These are phyloP conservation scores for Caerostris darwini DNA, from an alignment of 1,140 invertebrate genomes.

Conservation along the genomic window DNA sequence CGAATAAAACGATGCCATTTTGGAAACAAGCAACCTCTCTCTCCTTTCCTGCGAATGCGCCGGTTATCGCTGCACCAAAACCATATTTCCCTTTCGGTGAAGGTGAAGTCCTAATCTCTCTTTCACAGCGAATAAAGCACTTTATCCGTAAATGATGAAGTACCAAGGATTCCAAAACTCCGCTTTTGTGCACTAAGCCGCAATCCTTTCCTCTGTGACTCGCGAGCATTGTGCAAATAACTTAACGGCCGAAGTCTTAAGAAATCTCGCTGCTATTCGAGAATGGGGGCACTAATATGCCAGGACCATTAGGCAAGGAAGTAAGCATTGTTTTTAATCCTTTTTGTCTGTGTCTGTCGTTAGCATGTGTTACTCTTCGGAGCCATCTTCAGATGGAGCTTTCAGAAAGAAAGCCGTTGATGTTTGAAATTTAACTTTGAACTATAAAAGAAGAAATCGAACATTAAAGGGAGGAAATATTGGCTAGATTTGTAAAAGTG, in stretches of 20 bases:
- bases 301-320: not conserved
- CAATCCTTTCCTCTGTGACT: not conserved
- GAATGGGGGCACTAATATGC: not conserved
- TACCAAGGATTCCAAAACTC: conserved; percentile 52
- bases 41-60: not conserved
- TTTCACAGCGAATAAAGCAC: conserved; percentile 66
- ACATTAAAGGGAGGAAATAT: too few species aligned
- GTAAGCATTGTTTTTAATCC: conserved; percentile 29
- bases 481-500: too few species aligned
- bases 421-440: too few species aligned
- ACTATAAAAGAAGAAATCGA: too few species aligned
- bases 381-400: too few species aligned
- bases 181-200: conserved; percentile 43
- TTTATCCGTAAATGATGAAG: conserved; percentile 70
- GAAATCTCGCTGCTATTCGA: not conserved
- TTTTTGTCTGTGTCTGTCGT: not conserved
- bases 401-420: too few species aligned
- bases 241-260: not conserved
- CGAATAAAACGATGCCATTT: not conserved
- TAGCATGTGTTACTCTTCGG: too few species aligned
- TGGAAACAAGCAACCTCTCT: not conserved
- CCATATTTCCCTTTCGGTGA: conserved; percentile 9
- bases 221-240: conserved; percentile 34
- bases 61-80: not conserved
- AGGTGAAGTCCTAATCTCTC: conserved; percentile 46